These are phyloP conservation scores for Poeciliopsis occidentalis DNA, from an alignment of 2,113 vertebrate species.

Conservation along the genomic window DNA sequence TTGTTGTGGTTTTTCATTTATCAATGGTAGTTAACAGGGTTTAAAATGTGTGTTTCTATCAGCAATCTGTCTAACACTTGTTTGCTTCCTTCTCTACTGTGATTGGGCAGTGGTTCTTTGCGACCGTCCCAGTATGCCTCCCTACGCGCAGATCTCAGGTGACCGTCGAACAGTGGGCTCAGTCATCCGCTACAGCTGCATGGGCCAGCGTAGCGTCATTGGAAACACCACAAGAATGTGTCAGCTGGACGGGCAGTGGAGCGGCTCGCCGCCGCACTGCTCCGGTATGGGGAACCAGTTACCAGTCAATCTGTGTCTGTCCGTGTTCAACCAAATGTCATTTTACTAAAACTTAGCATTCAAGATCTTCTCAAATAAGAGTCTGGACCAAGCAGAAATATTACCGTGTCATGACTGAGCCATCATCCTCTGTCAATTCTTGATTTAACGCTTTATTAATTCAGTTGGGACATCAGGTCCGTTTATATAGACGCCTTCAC, in stretches of 20 bases:
- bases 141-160: slow-evolving; percentile 89
- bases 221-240: slow-evolving; percentile 94
- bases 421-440: neutral
- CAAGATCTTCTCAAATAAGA: neutral
- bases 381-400: neutral
- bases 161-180: slow-evolving; percentile 89
- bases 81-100: slow-evolving; percentile 13
- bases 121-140: slow-evolving; percentile 90
- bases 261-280: slow-evolving; percentile 94
- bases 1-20: neutral
- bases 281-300: slow-evolving; percentile 83
- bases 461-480: slow-evolving; percentile 15
- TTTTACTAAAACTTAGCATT: slow-evolving; percentile 1
- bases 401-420: neutral
- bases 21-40: neutral
- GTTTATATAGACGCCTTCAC: slow-evolving; percentile 8
- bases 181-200: slow-evolving; percentile 92
- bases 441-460: slow-evolving; percentile 15
- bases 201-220: slow-evolving; percentile 82
- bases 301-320: neutral
- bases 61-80: neutral
- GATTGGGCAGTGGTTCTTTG: slow-evolving; percentile 90
- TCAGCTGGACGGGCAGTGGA: slow-evolving; percentile 95
- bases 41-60: neutral
- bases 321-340: neutral